These are phyloP conservation scores for Miichthys miiuy DNA, from an alignment of 2,797 vertebrate genomes.

Conservation along the genomic window DNA sequence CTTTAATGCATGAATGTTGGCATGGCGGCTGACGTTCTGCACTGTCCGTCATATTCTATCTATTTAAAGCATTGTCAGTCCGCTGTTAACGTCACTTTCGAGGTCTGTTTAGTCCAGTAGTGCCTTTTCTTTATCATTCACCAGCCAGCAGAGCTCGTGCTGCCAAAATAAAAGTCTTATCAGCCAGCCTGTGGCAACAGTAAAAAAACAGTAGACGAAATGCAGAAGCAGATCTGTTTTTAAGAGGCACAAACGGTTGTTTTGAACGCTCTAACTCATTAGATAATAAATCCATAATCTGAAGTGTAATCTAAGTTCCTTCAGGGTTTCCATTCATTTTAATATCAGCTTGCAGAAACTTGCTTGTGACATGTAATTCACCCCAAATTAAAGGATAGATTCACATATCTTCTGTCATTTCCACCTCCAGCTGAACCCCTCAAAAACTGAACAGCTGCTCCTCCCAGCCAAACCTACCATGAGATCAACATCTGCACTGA, in stretches of 20 bases:
- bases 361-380: neutral
- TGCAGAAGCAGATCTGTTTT: constrained; percentile 15
- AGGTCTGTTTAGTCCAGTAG: constrained; percentile 30
- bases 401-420: neutral
- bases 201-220: neutral
- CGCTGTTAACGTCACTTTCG: constrained; percentile 23
- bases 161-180: constrained; percentile 54
- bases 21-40: constrained; percentile 36
- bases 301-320: constrained; percentile 8
- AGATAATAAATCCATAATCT: constrained; percentile 20
- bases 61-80: constrained; percentile 36
- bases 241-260: constrained; percentile 8
- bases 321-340: constrained; percentile 9
- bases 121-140: constrained; percentile 28
- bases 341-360: constrained; percentile 3
- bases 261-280: constrained; percentile 16
- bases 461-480: too few species aligned
- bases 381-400: neutral
- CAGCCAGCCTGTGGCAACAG: constrained; percentile 14
- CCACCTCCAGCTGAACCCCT: too few species aligned
- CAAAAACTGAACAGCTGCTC: too few species aligned
- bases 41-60: constrained; percentile 27
- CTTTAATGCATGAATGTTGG: constrained; percentile 33
- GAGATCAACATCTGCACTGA: too few species aligned
- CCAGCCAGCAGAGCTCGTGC: neutral